Base-by-base conservation (phyloP, 2,888 invertebrate genomes). In the Hyalella azteca region DNA sequence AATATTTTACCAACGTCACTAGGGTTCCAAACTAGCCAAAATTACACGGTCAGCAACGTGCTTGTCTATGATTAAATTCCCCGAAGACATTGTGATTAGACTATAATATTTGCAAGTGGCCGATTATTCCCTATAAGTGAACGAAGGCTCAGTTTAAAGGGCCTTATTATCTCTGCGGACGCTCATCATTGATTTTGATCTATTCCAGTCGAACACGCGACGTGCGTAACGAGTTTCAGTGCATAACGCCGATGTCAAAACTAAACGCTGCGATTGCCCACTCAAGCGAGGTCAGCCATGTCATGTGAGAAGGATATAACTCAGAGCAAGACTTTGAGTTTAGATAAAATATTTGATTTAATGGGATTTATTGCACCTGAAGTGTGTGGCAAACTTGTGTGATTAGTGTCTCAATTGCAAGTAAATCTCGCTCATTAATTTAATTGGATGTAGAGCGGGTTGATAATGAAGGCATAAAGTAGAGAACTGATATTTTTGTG, bases 161-260 rank as follows among this genome's bases (percentile, higher is more conserved):
- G 36, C 36, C 66, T n/a, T 29, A 66, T 66, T 66, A 66, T 66
- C 66, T 66, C 36, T 66, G 66, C 36, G 66, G 66, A 66, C 66
- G 66, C 66, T 66, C 66, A 66, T 66, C 66, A 66, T 66, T 66
- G 66, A 66, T 66, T 66, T 36, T 66, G 66, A 66, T 66, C 66
- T 36, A 66, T 66, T 32, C 66, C 19, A 66, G 29, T n/a, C 13
- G 32, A 0, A n/a, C 66, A 66, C 66, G 66, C 66, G n/a, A 66
- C 36, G 19, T 15, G 9, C 36, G 36, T 66, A 66, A 66, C 36
- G 19, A 29, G 66, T 66, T 66, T n/a, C n/a, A 36, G 66, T 36
- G 29, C 36, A 66, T n/a, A n/a, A n/a, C n/a, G 29, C 19, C 66
- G 36, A n/a, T 36, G 66, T 66, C 66, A n/a, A 66, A 36, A 66